Evolutionary conservation across 2,113 vertebrate species (phyloP), one percentile per base, ranked within the genome.

Genomic region (Tupaia chinensis): DNA sequence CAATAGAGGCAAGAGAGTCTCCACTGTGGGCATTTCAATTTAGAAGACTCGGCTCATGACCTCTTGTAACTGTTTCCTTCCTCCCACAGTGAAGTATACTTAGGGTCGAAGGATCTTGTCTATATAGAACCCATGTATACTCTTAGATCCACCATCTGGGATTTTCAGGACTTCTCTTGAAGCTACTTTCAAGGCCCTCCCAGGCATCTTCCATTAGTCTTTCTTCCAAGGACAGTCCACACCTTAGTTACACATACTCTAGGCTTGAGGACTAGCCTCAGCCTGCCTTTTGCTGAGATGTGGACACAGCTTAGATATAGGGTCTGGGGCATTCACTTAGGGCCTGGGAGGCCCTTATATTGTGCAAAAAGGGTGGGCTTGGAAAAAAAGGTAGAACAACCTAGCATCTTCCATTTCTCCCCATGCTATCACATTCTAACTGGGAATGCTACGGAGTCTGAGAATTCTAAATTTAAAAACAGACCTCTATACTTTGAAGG

Each of bases 191-290:
- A 83, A 27, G 34, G n/a, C 14, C 32, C 81, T 70, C 3, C 3
- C 1, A 83, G 60, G 15, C 13, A 61, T 68, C 56, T 85, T 53
- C 4, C 44, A 27, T 22, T 58, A 12, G 19, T 74, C 20, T 69
- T 65, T 69, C 34, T 13, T 73, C 29, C 74, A 58, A 61, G 15
- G n/a, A 2, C 0, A 80, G 9, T 54, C 16, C 14, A 12, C 17
- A 3, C 34, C 11, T 70, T 34, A 20, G 0, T 44, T n/a, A 3
- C 17, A 34, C 6, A 23, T 1, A 54, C 1, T 3, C 58, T 4
- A 20, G 15, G 20, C 20, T 6, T 44, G 14, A 81, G 27, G 22
- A 74, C 3, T 13, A 1, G 60, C 34, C 29, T 82, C 27, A 17
- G 16, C 6, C 27, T 70, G 12, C 29, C 8, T 32, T 93, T 79